These are phyloP conservation scores for Xestia xanthographa DNA, from an alignment of 2,888 invertebrate genomes.

Conservation along the genomic window DNA sequence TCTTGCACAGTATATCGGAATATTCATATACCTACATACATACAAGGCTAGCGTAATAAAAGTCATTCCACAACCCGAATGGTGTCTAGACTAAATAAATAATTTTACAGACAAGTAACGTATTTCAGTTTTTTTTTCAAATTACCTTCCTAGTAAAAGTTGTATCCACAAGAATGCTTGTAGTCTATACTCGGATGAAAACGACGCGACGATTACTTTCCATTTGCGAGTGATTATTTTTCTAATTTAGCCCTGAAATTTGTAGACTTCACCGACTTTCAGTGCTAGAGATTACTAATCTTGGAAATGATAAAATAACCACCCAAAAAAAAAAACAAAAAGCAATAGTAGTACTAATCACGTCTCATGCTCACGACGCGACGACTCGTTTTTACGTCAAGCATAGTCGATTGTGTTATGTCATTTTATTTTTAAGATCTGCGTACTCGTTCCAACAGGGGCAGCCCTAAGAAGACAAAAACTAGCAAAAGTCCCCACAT, in stretches of 20 bases:
- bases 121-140: slow-evolving; percentile 41
- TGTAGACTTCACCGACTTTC: background rate
- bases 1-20: slow-evolving; percentile 27
- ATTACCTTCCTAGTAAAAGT: slow-evolving; percentile 32
- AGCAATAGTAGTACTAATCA: background rate
- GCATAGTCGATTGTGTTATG: too few species aligned
- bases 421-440: background rate
- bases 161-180: slow-evolving; percentile 10
- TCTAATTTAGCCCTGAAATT: background rate
- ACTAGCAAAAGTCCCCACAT: slow-evolving; percentile 39
- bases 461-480: slow-evolving; percentile 13
- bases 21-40: slow-evolving; percentile 18
- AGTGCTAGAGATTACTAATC: background rate
- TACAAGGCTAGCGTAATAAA: slow-evolving; percentile 19
- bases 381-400: too few species aligned
- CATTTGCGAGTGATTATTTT: background rate
- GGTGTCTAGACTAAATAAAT: slow-evolving; percentile 64
- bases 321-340: background rate
- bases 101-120: slow-evolving; percentile 44
- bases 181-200: background rate
- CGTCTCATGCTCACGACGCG: too few species aligned
- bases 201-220: background rate
- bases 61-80: slow-evolving; percentile 36
- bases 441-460: background rate
- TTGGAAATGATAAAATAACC: background rate